Evolutionary conservation across 2,888 invertebrate genomes (phyloP), one percentile per base, ranked within the genome.

Genomic region (Epinotia nisella): DNA sequence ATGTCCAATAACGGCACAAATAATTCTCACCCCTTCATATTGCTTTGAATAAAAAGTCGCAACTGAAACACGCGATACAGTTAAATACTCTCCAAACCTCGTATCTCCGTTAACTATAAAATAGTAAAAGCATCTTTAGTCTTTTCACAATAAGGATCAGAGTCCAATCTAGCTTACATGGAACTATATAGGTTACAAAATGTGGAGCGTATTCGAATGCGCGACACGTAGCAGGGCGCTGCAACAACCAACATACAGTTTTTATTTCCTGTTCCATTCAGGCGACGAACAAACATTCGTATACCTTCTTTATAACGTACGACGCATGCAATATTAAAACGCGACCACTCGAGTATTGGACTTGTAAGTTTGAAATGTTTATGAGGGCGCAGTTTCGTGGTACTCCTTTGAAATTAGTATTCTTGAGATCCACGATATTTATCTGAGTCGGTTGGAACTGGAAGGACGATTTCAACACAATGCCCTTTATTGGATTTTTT

Each of bases 221-320:
- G 66, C 76, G 79, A 78, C 88, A 89, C 89, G 89, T 89, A 84
- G 65, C n/a, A 45, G 77, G 77, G 78, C 77, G 81, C 82, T 85
- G 85, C 84, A 85, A 75, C 83, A 80, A 83, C 84, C 85, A 82
- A 82, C 83, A 85, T 83, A 85, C 82, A 86, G 81, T 85, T 87
- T 87, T 87, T 87, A 87, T 87, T 86, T 84, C 85, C 85, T 69
- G 69, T 41, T 62, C 81, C 70, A 75, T 75, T 75, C 73, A 70
- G 77, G 76, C 77, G 79, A 81, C 85, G 84, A 85, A 85, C 85
- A 84, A 80, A 82, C 82, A 82, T 69, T 74, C 70, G 65, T 59
- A n/a, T n/a, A 70, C 65, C 55, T 70, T 71, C 75, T 62, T 76
- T 70, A 65, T 64, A 74, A 70, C 71, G 68, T 71, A 71, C 70